These are phyloP conservation scores for Habrosyne pyritoides DNA, from an alignment of 2,888 invertebrate genomes.

Conservation along the genomic window DNA sequence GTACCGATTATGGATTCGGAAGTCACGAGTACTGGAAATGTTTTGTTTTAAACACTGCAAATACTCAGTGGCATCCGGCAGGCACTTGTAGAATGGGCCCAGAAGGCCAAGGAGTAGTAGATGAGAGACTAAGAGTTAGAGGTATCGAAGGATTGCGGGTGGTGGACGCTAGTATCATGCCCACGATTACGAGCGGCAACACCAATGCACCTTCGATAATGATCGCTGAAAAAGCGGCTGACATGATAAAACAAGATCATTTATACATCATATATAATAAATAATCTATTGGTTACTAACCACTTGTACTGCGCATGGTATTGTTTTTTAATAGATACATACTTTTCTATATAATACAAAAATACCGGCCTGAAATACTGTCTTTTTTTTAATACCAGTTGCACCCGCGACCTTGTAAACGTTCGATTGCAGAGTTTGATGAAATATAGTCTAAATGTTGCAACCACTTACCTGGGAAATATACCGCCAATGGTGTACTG, in stretches of 20 bases:
- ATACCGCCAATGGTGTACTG: too few species aligned
- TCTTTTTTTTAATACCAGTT: too few species aligned
- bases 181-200: constrained; percentile 83
- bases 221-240: constrained; percentile 85
- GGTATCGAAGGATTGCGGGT: constrained; percentile 82
- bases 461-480: too few species aligned
- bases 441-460: too few species aligned
- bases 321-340: too few species aligned
- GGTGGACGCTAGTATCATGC: constrained; percentile 86
- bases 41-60: constrained; percentile 57
- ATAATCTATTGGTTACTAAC: too few species aligned
- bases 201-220: constrained; percentile 85
- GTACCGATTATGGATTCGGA: constrained; percentile 27
- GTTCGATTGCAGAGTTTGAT: too few species aligned
- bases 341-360: too few species aligned
- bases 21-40: constrained; percentile 52
- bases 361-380: too few species aligned
- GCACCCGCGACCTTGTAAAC: too few species aligned
- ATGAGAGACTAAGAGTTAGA: constrained; percentile 63
- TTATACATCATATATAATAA: too few species aligned
- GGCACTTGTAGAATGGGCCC: constrained; percentile 57
- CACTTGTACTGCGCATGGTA: too few species aligned
- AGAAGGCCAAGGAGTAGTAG: constrained; percentile 42
- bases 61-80: constrained; percentile 82
- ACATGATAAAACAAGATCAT: constrained; percentile 77